Conservation (phyloP, 2,797 vertebrate genomes). For the Prionace glauca region DNA sequence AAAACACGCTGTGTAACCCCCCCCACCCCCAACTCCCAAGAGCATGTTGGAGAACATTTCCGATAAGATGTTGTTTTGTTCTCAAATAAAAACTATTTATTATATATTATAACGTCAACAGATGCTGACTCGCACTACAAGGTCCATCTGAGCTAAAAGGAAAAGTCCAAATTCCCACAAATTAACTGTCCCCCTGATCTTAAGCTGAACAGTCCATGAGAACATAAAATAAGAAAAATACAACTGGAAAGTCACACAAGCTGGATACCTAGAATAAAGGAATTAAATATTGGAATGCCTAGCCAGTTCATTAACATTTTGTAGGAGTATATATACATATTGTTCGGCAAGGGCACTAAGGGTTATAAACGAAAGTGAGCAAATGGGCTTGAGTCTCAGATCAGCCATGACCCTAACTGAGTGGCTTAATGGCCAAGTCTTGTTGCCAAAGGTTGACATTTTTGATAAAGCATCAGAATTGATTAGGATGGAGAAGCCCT, state of each 20-base stretch:
- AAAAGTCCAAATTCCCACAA: not conserved
- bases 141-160: not conserved
- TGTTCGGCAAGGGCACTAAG: too few relatives aligned
- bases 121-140: not conserved
- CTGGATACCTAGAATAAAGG: not conserved
- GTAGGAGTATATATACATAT: not conserved
- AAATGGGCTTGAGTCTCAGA: not conserved
- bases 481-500: not conserved
- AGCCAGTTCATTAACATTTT: not conserved
- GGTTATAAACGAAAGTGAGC: not conserved
- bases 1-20: not conserved
- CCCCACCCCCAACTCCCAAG: too few relatives aligned
- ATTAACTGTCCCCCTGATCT: not conserved
- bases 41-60: not conserved
- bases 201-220: not conserved
- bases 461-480: not conserved
- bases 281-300: not conserved
- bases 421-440: not conserved
- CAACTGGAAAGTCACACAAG: not conserved
- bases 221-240: not conserved
- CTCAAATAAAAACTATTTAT: not conserved
- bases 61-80: not conserved
- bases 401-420: not conserved
- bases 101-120: not conserved
- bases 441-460: not conserved